These are phyloP conservation scores for Yoshiicerus persimilis DNA, from an alignment of 1,140 invertebrate genomes.

Conservation along the genomic window DNA sequence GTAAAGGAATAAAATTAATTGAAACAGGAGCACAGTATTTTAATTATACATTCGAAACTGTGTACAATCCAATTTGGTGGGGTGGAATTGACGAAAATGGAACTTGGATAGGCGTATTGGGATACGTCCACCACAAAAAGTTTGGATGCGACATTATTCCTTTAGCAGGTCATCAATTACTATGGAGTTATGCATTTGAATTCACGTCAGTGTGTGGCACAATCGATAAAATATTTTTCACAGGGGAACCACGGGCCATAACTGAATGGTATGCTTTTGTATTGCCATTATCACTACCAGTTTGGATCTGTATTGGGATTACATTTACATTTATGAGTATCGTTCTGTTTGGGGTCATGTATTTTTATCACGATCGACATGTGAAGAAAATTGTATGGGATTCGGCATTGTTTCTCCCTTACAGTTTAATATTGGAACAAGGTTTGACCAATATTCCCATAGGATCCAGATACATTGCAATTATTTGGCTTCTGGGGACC, in stretches of 20 bases:
- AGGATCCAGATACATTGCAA: background rate
- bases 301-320: background rate
- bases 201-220: background rate
- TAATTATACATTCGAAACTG: background rate
- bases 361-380: no score
- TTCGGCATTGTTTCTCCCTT: background rate
- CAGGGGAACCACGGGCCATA: background rate
- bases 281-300: background rate
- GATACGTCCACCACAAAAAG: no score
- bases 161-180: background rate
- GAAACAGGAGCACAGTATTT: background rate
- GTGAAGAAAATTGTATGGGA: background rate
- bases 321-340: background rate
- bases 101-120: no score
- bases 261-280: background rate
- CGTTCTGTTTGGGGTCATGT: no score
- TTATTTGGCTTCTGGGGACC: background rate
- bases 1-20: background rate
- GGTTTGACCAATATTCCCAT: background rate
- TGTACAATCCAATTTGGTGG: background rate
- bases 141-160: background rate
- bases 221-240: background rate
- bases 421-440: background rate
- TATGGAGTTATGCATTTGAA: background rate
- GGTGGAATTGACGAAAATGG: background rate